phyloP scores from a whole-genome alignment of 2,113 vertebrate genomes.

The Mormyrus iriodes region DNA sequence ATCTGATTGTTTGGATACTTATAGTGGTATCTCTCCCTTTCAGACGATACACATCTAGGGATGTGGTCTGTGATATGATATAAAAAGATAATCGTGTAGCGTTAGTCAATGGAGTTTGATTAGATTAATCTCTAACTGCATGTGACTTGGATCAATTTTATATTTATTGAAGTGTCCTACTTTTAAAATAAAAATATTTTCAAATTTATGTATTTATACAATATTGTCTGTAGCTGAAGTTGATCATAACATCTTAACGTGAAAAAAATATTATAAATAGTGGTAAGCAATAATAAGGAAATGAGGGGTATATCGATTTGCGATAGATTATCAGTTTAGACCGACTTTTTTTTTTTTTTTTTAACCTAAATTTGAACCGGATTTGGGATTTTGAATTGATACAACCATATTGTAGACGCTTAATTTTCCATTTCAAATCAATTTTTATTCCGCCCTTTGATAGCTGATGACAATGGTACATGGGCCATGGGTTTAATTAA shows the following conservation, averaged over 20 bases:
- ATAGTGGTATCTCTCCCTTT: neutral
- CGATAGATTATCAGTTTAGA: neutral
- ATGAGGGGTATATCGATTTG: neutral
- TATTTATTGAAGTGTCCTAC: neutral
- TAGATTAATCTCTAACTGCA: neutral
- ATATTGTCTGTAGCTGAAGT: neutral
- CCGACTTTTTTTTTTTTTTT: neutral
- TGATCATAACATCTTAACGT: neutral
- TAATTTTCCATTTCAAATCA: neutral
- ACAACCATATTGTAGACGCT: neutral
- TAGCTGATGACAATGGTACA: neutral
- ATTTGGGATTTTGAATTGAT: neutral
- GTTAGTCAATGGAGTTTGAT: neutral
- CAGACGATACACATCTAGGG: neutral
- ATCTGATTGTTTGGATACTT: neutral
- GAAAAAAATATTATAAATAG: neutral
- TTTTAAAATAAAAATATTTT: neutral
- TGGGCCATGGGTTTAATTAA: neutral
- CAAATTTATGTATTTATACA: neutral
- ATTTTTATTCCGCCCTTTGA: neutral
- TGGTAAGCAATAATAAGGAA: neutral
- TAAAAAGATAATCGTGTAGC: neutral
- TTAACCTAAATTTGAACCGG: neutral
- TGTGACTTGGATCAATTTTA: neutral
- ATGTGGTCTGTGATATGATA: neutral